Base-by-base conservation (phyloP, 2,888 invertebrate genomes). In the Troglohyphantes excavatus region DNA sequence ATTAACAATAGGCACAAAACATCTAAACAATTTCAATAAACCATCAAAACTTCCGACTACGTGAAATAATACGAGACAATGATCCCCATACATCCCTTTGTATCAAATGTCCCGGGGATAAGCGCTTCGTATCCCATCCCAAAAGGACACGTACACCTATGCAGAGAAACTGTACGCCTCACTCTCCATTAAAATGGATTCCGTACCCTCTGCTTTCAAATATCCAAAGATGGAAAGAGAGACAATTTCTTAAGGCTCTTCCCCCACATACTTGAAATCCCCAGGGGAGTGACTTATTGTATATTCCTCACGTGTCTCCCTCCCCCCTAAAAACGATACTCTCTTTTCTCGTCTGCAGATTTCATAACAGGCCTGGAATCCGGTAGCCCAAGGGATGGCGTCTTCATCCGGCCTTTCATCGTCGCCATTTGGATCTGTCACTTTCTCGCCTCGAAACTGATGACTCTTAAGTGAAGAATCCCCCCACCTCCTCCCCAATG, bases 351-450 rank as follows among this genome's bases (percentile, higher is more conserved):
- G 39, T 72, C 33, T 65, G 17, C 46, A 87, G 87, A 87, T 61
- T 87, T 81, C 65, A 87, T 87, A 39, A 87, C 87, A 26, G 72
- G 79, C 13, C 26, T 87, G 79, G 65, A 68, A 23, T 65, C 72
- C 29, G 72, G 43, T 2, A 17, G 39, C 65, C 63, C 72, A 19
- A 61, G 61, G 27, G 68, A 63, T 23, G 33, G 5, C 9, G 33
- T 19, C 17, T 21, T 73, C 33, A 63, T 63, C 87, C 79, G 70
- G 33, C 79, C 73, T 68, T 73, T 87, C 87, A 63, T 73, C 26
- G 73, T 26, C 17, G 26, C 78, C 87, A 65, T 87, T 87, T 87
- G 87, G 87, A 81, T 87, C 87, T 87, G 87, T 87, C 87, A 87
- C 63, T 68, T 46, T 21, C 53, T 87, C 21, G 27, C 59, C 26